Evolutionary conservation across 2,113 vertebrate genomes (phyloP).

Genomic region (Cephalopterus ornatus): DNA sequence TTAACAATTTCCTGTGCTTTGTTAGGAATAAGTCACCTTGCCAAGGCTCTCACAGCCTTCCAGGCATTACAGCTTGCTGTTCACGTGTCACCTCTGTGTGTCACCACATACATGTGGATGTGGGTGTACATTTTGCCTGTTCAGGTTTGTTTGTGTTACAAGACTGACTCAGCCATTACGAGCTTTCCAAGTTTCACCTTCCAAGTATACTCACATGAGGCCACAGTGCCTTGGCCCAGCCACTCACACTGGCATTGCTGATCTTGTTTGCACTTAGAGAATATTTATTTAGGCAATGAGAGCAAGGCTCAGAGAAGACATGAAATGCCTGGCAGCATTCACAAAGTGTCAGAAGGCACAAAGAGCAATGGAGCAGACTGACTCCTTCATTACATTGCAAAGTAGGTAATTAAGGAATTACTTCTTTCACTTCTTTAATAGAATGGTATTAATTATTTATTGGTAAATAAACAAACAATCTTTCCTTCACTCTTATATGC

Average conservation of each 20-base stretch:
- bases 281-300: not conserved
- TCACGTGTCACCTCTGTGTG: not conserved
- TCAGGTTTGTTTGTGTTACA: not conserved
- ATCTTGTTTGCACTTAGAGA: not conserved
- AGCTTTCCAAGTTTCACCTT: not conserved
- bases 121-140: not conserved
- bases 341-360: not conserved
- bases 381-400: not conserved
- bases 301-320: not conserved
- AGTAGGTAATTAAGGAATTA: not conserved
- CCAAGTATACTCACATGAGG: rapidly evolving
- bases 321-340: not conserved
- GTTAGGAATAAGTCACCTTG: not conserved
- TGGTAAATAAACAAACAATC: not conserved
- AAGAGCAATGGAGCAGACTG: not conserved
- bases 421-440: not conserved
- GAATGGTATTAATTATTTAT: not conserved
- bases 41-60: not conserved
- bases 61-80: slow-evolving; percentile 8
- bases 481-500: not conserved
- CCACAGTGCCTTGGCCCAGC: not conserved
- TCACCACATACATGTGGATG: not conserved
- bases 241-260: not conserved
- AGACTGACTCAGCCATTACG: not conserved
- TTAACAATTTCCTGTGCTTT: not conserved